phyloP scores from a whole-genome alignment of 2,888 invertebrate genomes.

The Halocaridina rubra region DNA sequence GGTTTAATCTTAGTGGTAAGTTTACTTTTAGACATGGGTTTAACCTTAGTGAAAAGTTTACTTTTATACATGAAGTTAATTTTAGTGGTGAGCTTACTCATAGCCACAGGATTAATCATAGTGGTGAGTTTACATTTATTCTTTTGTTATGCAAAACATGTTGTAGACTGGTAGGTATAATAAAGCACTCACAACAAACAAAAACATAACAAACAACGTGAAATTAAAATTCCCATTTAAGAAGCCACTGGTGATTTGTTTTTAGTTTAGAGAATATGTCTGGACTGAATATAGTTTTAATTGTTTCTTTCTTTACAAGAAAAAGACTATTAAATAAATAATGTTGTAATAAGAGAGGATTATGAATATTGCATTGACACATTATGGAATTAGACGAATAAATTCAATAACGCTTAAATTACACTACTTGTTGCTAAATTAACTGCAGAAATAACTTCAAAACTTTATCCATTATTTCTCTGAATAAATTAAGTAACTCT shows the following conservation, averaged over 20 bases:
- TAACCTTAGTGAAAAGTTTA: slow-evolving; percentile 7
- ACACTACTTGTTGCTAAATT: neutral
- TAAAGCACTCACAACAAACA: neutral
- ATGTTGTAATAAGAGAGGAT: neutral
- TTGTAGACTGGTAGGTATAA: neutral
- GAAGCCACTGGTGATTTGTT: too few relatives aligned
- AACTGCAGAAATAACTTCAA: neutral
- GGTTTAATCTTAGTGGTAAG: too few relatives aligned
- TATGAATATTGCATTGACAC: neutral
- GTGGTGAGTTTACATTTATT: too few relatives aligned
- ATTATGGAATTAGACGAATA: neutral
- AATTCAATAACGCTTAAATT: neutral
- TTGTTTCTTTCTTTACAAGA: neutral
- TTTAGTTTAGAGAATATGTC: too few relatives aligned
- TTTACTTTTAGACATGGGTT: neutral
- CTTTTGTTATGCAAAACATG: too few relatives aligned
- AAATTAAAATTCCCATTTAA: neutral
- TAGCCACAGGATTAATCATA: too few relatives aligned
- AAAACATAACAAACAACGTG: neutral
- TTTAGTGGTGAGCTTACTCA: slow-evolving; percentile 39
- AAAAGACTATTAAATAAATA: neutral
- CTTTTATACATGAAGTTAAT: slow-evolving; percentile 29
- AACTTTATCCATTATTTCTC: neutral
- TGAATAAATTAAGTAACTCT: too few relatives aligned
- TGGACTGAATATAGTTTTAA: neutral